Conservation (phyloP, 2,113 vertebrate species). For the Rhineura floridana region DNA sequence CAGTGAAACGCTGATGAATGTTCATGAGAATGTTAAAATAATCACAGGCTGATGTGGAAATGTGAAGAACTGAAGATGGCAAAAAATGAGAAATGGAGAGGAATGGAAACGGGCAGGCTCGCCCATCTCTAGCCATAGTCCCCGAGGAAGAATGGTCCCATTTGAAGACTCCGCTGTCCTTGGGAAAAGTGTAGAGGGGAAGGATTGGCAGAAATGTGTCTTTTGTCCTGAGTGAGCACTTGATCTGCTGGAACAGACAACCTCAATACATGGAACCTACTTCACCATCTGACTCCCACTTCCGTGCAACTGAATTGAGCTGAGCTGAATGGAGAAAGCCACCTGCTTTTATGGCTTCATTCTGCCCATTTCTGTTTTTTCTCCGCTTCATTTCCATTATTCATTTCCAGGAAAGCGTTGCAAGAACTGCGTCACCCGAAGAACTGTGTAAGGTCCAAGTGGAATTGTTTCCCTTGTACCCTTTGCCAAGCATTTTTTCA, state of each 20-base stretch:
- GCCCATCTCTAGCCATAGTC: too few species aligned
- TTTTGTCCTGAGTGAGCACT: background rate
- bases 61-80: too few species aligned
- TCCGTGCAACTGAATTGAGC: background rate
- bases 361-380: fast-evolving
- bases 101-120: too few species aligned
- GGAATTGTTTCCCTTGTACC: constrained; percentile 28
- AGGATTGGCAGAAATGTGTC: background rate
- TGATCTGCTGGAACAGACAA: background rate
- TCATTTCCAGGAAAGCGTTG: background rate
- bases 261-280: background rate
- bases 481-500: constrained; percentile 42
- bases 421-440: background rate
- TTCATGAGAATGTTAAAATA: too few species aligned
- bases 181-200: background rate
- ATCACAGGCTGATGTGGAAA: too few species aligned
- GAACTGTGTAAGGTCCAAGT: background rate
- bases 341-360: background rate
- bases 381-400: background rate
- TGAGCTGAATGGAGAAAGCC: background rate
- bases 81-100: too few species aligned
- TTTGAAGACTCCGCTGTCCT: background rate
- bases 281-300: background rate
- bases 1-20: too few species aligned
- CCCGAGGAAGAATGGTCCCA: too few species aligned